Base-by-base conservation (phyloP, 2,797 vertebrate genomes). In the Acrocephalus scirpaceus region DNA sequence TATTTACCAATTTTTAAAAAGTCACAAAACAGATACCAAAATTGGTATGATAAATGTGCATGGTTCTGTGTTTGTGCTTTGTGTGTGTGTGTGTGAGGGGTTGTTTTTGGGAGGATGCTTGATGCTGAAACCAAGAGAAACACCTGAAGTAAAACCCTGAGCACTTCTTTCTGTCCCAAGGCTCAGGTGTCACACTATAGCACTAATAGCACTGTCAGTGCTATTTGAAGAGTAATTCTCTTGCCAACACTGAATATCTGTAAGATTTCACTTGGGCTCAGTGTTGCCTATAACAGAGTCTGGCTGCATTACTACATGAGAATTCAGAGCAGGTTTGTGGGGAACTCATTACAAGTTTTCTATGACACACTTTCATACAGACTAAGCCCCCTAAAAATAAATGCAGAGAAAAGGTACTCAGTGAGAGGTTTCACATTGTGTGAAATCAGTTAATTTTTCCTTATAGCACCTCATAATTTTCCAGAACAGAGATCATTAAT, bases 401-500 rank as follows among this genome's bases (percentile, higher is more conserved):
- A 58, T 0, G 5, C 16, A 74, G 47, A 54, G 42, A 62, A 75
- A 94, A 91, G 8, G 40, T 80, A 48, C 76, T 62, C 69, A 40
- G 57, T 89, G 75, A 92, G 80, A 86, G 30, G 54, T 95, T 95
- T 94, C 73, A 67, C 83, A 92, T 97, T 96, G 92, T 95, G 88
- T 95, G 91, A 95, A 93, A 97, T 96, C 79, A 87, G 58, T 86
- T 96, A 91, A 95, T 94, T 97, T 97, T 91, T 94, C 72, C 81
- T 65, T 90, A 87, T 95, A 95, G 90, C 97, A 97, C 97, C 97
- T 97, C 96, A 95, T 97, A 97, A 94, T 94, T 97, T 96, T 96
- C 94, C 76, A 66, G 93, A 96, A 82, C 86, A 96, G 95, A 90
- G 92, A 94, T 88, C 95, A 95, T 97, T 97, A 97, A 97, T 96